phyloP scores from a whole-genome alignment of 2,797 vertebrate species.

The Anguilla obscura region DNA sequence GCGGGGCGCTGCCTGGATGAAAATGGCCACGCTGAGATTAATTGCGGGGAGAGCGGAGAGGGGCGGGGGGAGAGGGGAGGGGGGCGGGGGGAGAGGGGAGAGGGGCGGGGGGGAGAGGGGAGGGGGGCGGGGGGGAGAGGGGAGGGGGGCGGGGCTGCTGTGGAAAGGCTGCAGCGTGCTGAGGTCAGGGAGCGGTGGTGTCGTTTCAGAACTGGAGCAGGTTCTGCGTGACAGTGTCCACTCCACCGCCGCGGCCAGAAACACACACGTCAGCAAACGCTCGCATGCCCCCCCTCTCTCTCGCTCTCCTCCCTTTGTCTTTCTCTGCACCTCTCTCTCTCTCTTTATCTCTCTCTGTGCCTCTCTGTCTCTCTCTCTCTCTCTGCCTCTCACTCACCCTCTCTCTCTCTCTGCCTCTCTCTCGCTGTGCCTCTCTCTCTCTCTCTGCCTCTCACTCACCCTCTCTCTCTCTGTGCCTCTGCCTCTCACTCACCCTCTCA shows the following conservation, averaged over 20 bases:
- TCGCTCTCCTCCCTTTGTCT: background rate
- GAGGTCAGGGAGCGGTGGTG: background rate
- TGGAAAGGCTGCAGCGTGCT: background rate
- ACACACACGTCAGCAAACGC: background rate
- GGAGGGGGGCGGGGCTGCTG: background rate
- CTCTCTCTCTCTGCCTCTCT: background rate
- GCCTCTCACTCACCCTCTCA: conserved; percentile 24
- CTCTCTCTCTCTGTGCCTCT: conserved; percentile 29
- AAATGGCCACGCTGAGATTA: background rate
- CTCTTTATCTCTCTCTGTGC: conserved; percentile 30
- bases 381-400: conserved; percentile 18
- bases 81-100: too few relatives aligned
- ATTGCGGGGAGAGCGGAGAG: background rate
- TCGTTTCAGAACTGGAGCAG: background rate
- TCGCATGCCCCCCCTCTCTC: background rate
- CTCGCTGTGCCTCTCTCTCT: background rate
- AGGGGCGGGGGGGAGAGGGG: too few relatives aligned
- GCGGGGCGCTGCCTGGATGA: background rate
- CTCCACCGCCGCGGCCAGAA: background rate
- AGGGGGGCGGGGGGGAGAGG: background rate
- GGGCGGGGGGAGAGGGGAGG: background rate
- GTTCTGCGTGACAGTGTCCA: background rate
- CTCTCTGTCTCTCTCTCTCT: background rate
- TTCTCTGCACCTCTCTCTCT: conserved; percentile 3
- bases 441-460: background rate